Conservation (phyloP, 2,113 vertebrate genomes). For the Equus quagga region DNA sequence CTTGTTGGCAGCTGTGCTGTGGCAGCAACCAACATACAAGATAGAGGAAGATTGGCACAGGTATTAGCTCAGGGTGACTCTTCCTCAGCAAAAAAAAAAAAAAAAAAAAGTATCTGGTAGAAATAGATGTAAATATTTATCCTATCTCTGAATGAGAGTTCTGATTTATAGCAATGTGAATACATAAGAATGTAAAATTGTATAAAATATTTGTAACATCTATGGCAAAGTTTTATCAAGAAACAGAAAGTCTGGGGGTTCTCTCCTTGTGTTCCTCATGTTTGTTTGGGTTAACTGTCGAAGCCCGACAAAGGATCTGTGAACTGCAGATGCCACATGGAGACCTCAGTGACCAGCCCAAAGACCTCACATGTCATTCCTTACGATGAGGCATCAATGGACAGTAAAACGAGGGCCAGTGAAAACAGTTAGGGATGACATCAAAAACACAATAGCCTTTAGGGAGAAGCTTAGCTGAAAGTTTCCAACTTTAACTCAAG, state of each 20-base stretch:
- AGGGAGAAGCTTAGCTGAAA: not conserved
- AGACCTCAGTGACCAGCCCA: not conserved
- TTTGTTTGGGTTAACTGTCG: not conserved
- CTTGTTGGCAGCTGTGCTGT: too few relatives aligned
- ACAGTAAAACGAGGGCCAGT: not conserved
- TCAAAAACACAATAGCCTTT: not conserved
- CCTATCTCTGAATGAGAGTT: not conserved
- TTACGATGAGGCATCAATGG: not conserved
- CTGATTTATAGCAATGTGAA: not conserved
- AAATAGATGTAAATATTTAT: slow-evolving; percentile 21
- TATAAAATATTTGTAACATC: not conserved
- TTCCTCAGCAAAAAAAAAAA: not conserved
- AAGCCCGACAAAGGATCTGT: not conserved
- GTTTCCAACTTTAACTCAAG: not conserved
- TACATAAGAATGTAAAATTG: not conserved
- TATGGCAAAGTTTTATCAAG: not conserved
- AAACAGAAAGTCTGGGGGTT: not conserved
- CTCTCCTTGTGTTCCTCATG: not conserved
- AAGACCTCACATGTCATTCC: not conserved
- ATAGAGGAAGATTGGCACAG: too few relatives aligned
- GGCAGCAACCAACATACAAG: too few relatives aligned
- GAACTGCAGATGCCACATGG: not conserved
- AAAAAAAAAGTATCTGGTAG: not conserved
- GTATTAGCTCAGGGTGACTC: too few relatives aligned
- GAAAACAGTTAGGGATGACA: not conserved